phyloP scores from a whole-genome alignment of 1,140 invertebrate genomes.

The Drosophila nigrodunni region DNA sequence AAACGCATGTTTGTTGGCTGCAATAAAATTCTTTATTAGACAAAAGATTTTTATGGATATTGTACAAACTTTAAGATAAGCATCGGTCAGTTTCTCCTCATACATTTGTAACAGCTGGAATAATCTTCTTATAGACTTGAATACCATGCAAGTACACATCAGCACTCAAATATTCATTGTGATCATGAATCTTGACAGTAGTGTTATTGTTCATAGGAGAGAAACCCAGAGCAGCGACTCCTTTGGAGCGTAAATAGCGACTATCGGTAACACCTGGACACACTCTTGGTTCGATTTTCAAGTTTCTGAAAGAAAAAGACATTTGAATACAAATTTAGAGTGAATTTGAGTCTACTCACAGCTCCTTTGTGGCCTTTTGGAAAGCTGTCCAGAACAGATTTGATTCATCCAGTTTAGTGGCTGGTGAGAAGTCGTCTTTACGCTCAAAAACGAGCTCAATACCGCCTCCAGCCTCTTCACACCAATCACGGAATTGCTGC shows the following conservation, averaged over 20 bases:
- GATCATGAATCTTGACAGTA: constrained; percentile 89
- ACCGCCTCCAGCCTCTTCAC: constrained; percentile 91
- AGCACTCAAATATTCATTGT: constrained; percentile 90
- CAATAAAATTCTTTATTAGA: constrained; percentile 6
- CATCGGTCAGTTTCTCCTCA: constrained; percentile 8
- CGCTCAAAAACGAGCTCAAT: constrained; percentile 90
- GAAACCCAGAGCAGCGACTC: constrained; percentile 88
- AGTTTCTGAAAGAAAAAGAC: constrained; percentile 58
- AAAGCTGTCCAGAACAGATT: constrained; percentile 95
- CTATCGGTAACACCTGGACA: constrained; percentile 93
- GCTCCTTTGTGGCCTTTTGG: constrained; percentile 85
- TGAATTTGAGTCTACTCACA: constrained; percentile 82
- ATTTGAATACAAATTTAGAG: background rate
- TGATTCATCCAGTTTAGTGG: constrained; percentile 88
- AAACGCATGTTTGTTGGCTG: background rate
- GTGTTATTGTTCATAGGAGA: constrained; percentile 91
- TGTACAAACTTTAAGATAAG: background rate
- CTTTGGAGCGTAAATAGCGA: constrained; percentile 86
- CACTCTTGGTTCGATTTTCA: constrained; percentile 88
- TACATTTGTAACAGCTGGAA: constrained; percentile 86
- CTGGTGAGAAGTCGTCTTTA: constrained; percentile 87
- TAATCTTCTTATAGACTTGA: constrained; percentile 88
- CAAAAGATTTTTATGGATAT: background rate
- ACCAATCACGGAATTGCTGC: constrained; percentile 89
- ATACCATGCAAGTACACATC: constrained; percentile 89